Conservation (phyloP, 2,113 vertebrate species). For the Brachyistius frenatus region DNA sequence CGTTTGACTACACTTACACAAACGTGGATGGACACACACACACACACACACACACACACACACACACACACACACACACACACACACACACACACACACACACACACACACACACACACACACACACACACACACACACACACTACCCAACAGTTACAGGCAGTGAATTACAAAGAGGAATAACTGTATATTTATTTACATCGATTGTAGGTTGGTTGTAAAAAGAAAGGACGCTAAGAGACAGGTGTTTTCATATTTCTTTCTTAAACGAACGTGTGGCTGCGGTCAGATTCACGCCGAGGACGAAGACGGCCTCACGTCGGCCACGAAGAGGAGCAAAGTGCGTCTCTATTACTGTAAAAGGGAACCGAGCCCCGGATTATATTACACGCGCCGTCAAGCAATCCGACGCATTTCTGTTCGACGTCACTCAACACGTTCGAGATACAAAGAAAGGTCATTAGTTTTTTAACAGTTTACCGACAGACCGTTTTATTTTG, state of each 20-base stretch:
- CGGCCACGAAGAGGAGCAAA: background rate
- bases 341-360: background rate
- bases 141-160: conserved; percentile 19
- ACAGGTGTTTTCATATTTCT: conserved; percentile 16
- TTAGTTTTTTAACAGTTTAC: too few relatives aligned
- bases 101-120: conserved; percentile 20
- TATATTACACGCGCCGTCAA: too few relatives aligned
- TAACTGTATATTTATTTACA: conserved; percentile 43
- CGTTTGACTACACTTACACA: conserved; percentile 59
- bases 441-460: too few relatives aligned
- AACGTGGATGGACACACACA: background rate
- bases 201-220: conserved; percentile 2
- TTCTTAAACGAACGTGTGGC: background rate
- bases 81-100: background rate
- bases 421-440: too few relatives aligned
- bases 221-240: conserved; percentile 5
- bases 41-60: conserved; percentile 18
- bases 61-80: background rate
- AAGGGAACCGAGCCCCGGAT: too few relatives aligned
- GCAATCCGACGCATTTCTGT: too few relatives aligned
- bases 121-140: conserved; percentile 16
- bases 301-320: too few relatives aligned
- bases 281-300: too few relatives aligned
- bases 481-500: too few relatives aligned
- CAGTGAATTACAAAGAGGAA: conserved; percentile 15